Conservation (phyloP, 2,113 vertebrate genomes). For the Kryptolebias marmoratus region DNA sequence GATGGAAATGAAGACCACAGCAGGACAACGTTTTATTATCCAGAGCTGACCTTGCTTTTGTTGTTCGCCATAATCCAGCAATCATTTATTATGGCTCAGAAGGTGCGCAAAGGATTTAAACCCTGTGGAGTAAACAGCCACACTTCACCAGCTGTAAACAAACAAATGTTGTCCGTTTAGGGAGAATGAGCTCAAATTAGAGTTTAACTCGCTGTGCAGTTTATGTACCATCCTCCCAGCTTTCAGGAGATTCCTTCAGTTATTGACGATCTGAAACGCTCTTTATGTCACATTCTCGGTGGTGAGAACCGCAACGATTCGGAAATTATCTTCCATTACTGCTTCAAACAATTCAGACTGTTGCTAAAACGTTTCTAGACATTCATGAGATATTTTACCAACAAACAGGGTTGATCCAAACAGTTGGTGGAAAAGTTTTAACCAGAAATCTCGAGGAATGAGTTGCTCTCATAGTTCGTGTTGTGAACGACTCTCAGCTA, state of each 20-base stretch:
- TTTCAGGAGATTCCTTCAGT: not conserved
- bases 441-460: no score
- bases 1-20: slow-evolving; percentile 20
- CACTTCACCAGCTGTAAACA: slow-evolving; percentile 29
- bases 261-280: not conserved
- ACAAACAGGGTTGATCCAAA: no score
- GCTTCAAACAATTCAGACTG: no score
- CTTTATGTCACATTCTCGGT: no score
- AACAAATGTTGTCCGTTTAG: slow-evolving; percentile 1
- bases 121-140: slow-evolving; percentile 24
- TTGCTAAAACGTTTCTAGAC: no score
- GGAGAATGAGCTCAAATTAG: not conserved
- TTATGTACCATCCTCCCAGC: not conserved
- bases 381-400: no score
- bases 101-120: slow-evolving; percentile 6
- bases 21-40: slow-evolving; percentile 9
- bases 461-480: no score
- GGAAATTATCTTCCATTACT: no score
- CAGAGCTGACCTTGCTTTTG: slow-evolving; percentile 24
- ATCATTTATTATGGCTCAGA: slow-evolving; percentile 31
- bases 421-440: no score
- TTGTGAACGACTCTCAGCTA: no score
- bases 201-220: not conserved
- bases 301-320: no score
- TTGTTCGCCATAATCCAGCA: slow-evolving; percentile 25